Base-by-base conservation (phyloP, 2,888 invertebrate genomes). In the Pollenia labialis region DNA sequence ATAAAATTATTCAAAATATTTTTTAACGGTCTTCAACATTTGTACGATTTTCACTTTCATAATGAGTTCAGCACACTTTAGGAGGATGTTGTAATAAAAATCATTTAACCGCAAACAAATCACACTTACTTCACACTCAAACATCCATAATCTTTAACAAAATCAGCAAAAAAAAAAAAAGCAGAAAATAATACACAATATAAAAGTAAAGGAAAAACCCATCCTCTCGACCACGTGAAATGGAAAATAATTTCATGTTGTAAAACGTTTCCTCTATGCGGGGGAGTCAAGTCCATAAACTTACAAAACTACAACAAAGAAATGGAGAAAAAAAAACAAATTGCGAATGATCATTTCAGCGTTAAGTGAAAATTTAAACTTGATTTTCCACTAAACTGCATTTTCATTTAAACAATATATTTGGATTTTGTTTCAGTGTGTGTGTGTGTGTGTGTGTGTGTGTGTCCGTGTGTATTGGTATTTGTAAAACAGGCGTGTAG, bases 31-130 rank as follows among this genome's bases (percentile, higher is more conserved):
- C 79, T 58, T 79, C 79, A 74, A 68, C n/a, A n/a, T 76, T 60
- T 80, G 44, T 72, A 42, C 23, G 62, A 60, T 77, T 87, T 91
- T 92, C 92, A 92, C 91, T 92, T 92, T 92, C 91, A 90, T 90
- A 90, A 90, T 91, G 90, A 91, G 90, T 88, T 88, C 91, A 91
- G 90, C 92, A 91, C 88, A 88, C 88, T 86, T 76, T 85, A 81
- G 68, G 84, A 74, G 82, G 87, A 87, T 88, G 87, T 81, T 77
- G 86, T 86, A 87, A 87, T 87, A 85, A 87, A 87, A 87, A 75
- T 68, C 82, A 71, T 71, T 86, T 84, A 84, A 87, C 87, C 87
- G 87, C 87, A 81, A 84, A 87, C 71, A 84, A 81, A 81, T 72
- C 75, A 71, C 83, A 83, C 79, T 72, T 66, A 69, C 60, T 69